phyloP scores from a whole-genome alignment of 2,113 vertebrate genomes.

The Mohoua ochrocephala region DNA sequence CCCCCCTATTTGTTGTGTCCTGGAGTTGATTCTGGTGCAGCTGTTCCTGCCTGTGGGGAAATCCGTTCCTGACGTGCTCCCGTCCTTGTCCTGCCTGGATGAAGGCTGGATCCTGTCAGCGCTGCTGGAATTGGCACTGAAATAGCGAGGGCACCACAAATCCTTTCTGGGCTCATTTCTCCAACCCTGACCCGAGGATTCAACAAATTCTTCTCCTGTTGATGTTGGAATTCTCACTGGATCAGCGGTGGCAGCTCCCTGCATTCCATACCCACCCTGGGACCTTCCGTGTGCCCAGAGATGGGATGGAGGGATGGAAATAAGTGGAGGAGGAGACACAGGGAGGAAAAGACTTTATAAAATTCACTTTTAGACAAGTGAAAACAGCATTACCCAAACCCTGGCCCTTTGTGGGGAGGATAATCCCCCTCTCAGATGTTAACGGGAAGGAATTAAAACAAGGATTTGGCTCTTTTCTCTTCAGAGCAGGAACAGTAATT shows the following conservation, averaged over 20 bases:
- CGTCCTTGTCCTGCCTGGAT: neutral
- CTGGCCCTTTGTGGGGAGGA: neutral
- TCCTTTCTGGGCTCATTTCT: neutral
- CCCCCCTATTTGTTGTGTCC: neutral
- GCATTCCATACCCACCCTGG: rapidly evolving
- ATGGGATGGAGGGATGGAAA: neutral
- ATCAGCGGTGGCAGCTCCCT: rapidly evolving
- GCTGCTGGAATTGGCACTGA: neutral
- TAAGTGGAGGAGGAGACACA: neutral
- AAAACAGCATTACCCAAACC: neutral
- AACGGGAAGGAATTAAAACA: constrained; percentile 41
- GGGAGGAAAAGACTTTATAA: neutral
- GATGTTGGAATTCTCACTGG: neutral
- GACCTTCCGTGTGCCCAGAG: neutral
- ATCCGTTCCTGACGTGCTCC: neutral
- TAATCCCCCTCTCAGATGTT: constrained; percentile 55
- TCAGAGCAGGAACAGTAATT: constrained; percentile 43
- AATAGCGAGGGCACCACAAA: neutral
- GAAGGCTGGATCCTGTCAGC: neutral
- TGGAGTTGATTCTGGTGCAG: neutral
- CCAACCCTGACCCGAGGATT: neutral
- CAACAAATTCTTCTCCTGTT: neutral
- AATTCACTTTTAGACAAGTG: constrained; percentile 20
- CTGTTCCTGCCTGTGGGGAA: neutral
- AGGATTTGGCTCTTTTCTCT: constrained; percentile 49